phyloP scores from a whole-genome alignment of 2,888 invertebrate genomes.

The Acanthoscelides obtectus region DNA sequence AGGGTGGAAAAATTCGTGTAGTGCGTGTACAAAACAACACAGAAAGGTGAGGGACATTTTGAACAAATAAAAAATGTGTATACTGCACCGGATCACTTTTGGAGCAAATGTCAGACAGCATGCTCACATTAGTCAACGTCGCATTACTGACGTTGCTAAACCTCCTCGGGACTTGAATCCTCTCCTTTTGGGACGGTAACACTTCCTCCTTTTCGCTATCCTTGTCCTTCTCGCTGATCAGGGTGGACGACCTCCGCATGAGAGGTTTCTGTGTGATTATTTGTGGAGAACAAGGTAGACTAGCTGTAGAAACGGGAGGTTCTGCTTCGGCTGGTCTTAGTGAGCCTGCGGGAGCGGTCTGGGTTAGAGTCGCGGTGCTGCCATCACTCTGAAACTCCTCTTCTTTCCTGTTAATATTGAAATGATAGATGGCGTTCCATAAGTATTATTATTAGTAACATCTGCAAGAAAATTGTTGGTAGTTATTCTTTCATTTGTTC shows the following conservation, averaged over 20 bases:
- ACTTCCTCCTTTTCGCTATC: slow-evolving; percentile 35
- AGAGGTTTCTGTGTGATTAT: slow-evolving; percentile 11
- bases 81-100: slow-evolving; percentile 46
- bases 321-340: slow-evolving; percentile 31
- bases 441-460: no score
- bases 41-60: not conserved
- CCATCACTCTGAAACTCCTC: slow-evolving; percentile 40
- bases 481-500: no score
- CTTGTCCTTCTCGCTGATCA: slow-evolving; percentile 39
- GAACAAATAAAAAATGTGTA: slow-evolving; percentile 24
- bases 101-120: slow-evolving; percentile 36
- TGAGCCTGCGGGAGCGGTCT: slow-evolving; percentile 30
- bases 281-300: slow-evolving; percentile 37
- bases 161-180: slow-evolving; percentile 29
- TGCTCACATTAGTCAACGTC: slow-evolving; percentile 61
- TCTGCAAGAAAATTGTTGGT: no score
- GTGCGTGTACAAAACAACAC: not conserved
- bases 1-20: not conserved
- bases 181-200: not conserved
- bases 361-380: slow-evolving; percentile 43
- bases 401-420: slow-evolving; percentile 31
- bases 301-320: slow-evolving; percentile 26
- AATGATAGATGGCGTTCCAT: no score
- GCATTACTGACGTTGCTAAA: slow-evolving; percentile 54
- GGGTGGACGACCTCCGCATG: slow-evolving; percentile 22